phyloP scores from a whole-genome alignment of 2,797 vertebrate genomes.

The Vipera latastei region DNA sequence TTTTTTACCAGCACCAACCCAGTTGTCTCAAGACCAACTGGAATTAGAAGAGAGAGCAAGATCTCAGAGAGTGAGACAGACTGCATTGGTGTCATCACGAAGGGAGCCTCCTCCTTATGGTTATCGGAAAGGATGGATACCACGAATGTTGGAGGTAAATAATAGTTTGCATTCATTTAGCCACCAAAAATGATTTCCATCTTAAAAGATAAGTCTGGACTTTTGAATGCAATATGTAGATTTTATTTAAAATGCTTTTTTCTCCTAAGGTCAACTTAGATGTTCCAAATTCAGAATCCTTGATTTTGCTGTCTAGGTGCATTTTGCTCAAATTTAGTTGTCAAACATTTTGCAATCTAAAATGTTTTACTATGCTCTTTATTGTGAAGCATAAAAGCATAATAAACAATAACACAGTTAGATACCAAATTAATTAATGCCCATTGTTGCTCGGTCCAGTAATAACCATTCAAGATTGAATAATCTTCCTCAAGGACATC shows the following conservation, averaged over 20 bases:
- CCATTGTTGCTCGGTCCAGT: neutral
- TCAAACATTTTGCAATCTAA: neutral
- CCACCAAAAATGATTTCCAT: rapidly evolving
- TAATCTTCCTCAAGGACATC: neutral
- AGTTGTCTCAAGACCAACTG: conserved; percentile 96
- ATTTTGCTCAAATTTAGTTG: neutral
- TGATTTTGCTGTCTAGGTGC: neutral
- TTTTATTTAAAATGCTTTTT: neutral
- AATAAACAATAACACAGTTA: neutral
- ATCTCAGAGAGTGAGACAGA: conserved; percentile 86
- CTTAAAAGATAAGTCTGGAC: neutral
- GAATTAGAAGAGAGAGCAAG: conserved; percentile 89
- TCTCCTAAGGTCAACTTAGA: neutral
- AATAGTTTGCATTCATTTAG: neutral
- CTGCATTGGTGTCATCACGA: conserved; percentile 85
- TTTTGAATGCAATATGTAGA: neutral
- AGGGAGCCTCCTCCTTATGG: conserved; percentile 89
- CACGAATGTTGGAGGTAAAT: conserved; percentile 84
- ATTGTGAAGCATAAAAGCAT: neutral
- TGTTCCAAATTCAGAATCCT: neutral
- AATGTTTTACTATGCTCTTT: neutral
- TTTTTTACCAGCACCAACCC: conserved; percentile 93
- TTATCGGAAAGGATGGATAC: conserved; percentile 91
- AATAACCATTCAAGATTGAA: neutral
- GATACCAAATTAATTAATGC: neutral